Evolutionary conservation across 2,113 vertebrate species (phyloP), one percentile per base, ranked within the genome.

Genomic region (Psilopsiagon aurifrons): DNA sequence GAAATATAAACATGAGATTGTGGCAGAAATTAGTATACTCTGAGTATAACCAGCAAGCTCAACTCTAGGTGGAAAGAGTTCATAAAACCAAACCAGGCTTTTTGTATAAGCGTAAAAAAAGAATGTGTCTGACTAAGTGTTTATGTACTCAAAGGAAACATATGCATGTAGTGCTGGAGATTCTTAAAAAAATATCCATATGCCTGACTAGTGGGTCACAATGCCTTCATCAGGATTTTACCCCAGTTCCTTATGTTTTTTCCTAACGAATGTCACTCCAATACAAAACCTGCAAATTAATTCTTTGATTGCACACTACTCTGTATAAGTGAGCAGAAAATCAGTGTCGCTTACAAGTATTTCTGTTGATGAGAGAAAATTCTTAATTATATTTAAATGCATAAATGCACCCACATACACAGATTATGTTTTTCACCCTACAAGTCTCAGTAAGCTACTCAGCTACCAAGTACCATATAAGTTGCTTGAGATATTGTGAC

Each of bases 401-500:
- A 4, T 67, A 46, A 17, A 35, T 7, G 7, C 33, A 77, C 20
- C 68, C 20, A 9, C 19, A 47, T 12, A 47, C 16, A 67, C 16
- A 74, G 19, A 55, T 67, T 77, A 67, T 88, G 43, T 1, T 66
- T 95, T 95, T 73, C 39, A 68, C 24, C 14, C 33, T 39, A 18
- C 29, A 59, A 85, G 75, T 83, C 54, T 80, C 76, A 73, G 64
- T 85, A 81, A 94, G 77, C 29, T 86, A 69, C 54, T 94, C 49
- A 66, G 70, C 68, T 68, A 76, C 73, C 79, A 92, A 92, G 86
- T 79, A 81, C 37, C 41, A 12, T 66, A 13, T 39, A 94, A 84
- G 92, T 91, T 96, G 44, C 67, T 95, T 47, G 37, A 92, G 92
- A 82, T 95, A 94, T 76, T 91, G 88, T 94, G 90, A 90, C 87